Evolutionary conservation across 2,888 invertebrate species (phyloP).

Genomic region (Aspidapion aeneum): DNA sequence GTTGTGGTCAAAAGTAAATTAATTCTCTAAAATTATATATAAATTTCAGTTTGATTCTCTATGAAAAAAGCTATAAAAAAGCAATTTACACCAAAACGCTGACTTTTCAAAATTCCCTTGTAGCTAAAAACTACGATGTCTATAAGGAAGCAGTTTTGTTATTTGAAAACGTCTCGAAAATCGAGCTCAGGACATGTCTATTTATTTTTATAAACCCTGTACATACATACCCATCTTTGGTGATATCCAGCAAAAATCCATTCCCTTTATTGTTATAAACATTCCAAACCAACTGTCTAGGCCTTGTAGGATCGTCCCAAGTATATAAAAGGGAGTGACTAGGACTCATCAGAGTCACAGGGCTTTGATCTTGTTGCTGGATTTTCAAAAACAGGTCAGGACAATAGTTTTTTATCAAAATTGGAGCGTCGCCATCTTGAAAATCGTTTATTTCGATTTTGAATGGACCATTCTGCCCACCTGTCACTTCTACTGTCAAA

Average conservation of each 20-base stretch:
- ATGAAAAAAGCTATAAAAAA: no score
- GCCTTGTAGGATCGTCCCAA: slow-evolving; percentile 79
- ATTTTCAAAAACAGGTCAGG: slow-evolving; percentile 77
- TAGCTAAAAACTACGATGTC: no score
- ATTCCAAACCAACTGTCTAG: slow-evolving; percentile 74
- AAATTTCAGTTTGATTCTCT: background rate
- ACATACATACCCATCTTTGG: slow-evolving; percentile 63
- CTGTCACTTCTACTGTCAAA: slow-evolving; percentile 66
- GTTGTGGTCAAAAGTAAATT: background rate
- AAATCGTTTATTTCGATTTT: slow-evolving; percentile 74
- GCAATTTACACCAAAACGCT: no score
- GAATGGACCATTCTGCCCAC: slow-evolving; percentile 70
- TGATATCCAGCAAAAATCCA: slow-evolving; percentile 69
- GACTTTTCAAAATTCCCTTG: no score
- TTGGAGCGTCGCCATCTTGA: slow-evolving; percentile 73
- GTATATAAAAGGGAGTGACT: slow-evolving; percentile 75
- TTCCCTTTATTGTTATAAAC: slow-evolving; percentile 75
- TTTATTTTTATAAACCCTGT: no score
- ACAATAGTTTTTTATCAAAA: slow-evolving; percentile 80
- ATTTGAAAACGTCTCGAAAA: no score
- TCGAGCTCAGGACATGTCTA: no score
- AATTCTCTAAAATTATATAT: background rate
- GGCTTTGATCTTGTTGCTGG: slow-evolving; percentile 60
- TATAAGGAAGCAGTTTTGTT: no score
- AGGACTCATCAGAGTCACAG: slow-evolving; percentile 73